A percentile compares a stretch with the other conserved stretches of the same genome.
phyloP scores from a whole-genome alignment of 1,140 invertebrate species.

The Zaprionus taronus region DNA sequence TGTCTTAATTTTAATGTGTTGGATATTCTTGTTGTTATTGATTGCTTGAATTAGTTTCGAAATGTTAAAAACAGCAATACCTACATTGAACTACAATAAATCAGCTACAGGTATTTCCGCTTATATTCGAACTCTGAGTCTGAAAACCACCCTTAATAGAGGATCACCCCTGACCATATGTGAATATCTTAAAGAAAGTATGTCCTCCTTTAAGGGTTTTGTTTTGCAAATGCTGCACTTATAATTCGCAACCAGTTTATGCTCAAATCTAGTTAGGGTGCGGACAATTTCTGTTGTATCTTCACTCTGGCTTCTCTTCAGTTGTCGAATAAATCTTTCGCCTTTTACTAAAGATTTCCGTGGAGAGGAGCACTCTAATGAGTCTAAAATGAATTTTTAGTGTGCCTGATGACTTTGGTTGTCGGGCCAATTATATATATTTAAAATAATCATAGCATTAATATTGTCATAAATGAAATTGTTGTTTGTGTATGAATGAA shows the following conservation, averaged over 20 bases:
- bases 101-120: too few relatives aligned
- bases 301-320: conserved; percentile 49
- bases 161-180: neutral
- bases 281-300: fast-evolving
- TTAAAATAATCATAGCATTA: too few relatives aligned
- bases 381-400: conserved; percentile 50
- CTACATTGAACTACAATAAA: neutral
- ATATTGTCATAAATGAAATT: too few relatives aligned
- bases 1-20: too few relatives aligned
- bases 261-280: neutral
- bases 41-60: conserved; percentile 5
- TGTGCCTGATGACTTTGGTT: conserved; percentile 34
- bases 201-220: neutral
- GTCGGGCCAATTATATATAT: conserved; percentile 39
- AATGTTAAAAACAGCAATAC: neutral
- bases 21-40: conserved; percentile 1
- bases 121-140: too few relatives aligned
- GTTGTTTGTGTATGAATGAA: too few relatives aligned
- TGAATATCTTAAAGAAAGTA: neutral
- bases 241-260: conserved; percentile 44
- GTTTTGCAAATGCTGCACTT: neutral
- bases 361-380: conserved; percentile 58
- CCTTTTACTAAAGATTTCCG: conserved; percentile 58
- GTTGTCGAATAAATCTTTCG: conserved; percentile 55
- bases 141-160: neutral